Base-by-base conservation (phyloP, 2,113 vertebrate species). In the Sylvilagus bachmani region DNA sequence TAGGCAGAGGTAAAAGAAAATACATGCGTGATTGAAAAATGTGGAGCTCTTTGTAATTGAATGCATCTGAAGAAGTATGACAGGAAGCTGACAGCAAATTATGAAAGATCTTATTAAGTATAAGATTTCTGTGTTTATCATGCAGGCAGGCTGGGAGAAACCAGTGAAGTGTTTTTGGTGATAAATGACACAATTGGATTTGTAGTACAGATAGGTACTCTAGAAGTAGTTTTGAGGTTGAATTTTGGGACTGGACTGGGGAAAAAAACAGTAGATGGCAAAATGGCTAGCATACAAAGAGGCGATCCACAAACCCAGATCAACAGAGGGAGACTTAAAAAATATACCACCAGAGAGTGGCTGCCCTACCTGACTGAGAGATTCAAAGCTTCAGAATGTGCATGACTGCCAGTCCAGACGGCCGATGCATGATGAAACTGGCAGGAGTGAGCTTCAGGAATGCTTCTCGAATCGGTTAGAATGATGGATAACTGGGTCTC, bases 91-190 rank as follows among this genome's bases (percentile, higher is more conserved):
- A 73, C 12, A 22, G 27, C n/a, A 83, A 86, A 79, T 75, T 94
- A 62, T 49, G 75, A 71, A 67, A 51, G 64, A 86, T 69, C 61
- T 86, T 91, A 86, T 27, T 75, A 89, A 88, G 61, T 67, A 84
- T 67, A 49, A 94, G 70, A 83, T 8, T 93, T 86, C 61, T 93
- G 27, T 78, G 92, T 94, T 94, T 96, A 93, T 75, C 74, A 79
- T 74, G 31, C 6, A 94, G 82, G 38, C 82, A 94, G 25, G 6
- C 70, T 67, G 25, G 67, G 49, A 77, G 31, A 87, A 92, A 74
- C 16, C 10, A 69, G 24, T 44, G 12, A 88, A 81, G 2, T 91
- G 29, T 81, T 88, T 92, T 87, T 31, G 51, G 67, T 85, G 81
- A 88, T 81, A 93, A 81, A 86, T 25, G 24, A 66, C 71, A 90